phyloP scores from a whole-genome alignment of 1,140 invertebrate species.

The Lordiphosa collinella region DNA sequence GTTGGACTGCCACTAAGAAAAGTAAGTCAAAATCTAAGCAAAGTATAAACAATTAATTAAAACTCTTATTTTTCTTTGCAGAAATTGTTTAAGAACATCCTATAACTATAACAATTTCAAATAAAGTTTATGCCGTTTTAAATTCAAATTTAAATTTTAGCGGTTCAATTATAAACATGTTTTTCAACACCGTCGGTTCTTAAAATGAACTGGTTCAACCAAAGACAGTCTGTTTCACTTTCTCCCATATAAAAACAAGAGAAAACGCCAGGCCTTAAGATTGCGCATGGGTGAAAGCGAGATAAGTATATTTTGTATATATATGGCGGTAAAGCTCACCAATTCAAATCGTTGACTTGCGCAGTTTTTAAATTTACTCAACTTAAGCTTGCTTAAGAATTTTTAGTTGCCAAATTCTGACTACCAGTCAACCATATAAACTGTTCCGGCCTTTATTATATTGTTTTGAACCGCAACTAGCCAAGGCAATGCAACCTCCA shows the following conservation, averaged over 20 bases:
- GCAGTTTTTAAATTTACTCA: too few relatives aligned
- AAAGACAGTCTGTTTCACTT: too few relatives aligned
- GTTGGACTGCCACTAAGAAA: constrained; percentile 59
- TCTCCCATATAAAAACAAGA: too few relatives aligned
- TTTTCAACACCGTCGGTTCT: too few relatives aligned
- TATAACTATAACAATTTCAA: too few relatives aligned
- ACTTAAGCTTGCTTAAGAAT: constrained; percentile 9
- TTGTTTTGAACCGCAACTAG: constrained; percentile 25
- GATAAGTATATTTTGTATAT: too few relatives aligned
- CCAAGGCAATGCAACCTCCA: constrained; percentile 24
- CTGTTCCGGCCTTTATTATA: constrained; percentile 39
- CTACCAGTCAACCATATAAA: constrained; percentile 47
- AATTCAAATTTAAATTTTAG: background rate
- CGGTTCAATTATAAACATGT: too few relatives aligned
- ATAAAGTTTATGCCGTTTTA: background rate
- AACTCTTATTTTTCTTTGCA: constrained; percentile 18
- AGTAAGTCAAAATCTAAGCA: constrained; percentile 30
- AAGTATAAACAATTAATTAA: background rate
- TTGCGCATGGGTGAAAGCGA: too few relatives aligned
- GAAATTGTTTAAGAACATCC: constrained; percentile 42
- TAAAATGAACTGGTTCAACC: too few relatives aligned
- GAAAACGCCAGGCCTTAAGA: too few relatives aligned
- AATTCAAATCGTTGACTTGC: too few relatives aligned
- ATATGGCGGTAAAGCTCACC: too few relatives aligned
- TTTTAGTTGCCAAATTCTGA: constrained; percentile 25